Percentiles rank a stretch among this genome's conserved stretches.
Conservation (phyloP, 2,888 invertebrate genomes). For the Archaeoteleia sp. region DNA sequence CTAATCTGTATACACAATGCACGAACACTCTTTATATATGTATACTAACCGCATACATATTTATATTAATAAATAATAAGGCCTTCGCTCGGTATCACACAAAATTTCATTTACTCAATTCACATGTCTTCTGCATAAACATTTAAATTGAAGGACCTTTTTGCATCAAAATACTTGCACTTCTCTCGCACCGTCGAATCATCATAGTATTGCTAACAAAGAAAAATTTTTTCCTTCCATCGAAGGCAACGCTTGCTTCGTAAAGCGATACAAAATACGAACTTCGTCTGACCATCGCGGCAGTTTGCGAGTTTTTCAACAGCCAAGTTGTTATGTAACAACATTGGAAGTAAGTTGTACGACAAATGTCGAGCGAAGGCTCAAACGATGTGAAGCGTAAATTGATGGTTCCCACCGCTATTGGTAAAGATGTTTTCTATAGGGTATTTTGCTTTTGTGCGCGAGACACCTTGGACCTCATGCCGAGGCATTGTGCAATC, state of each 20-base stretch:
- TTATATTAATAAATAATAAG: too few species aligned
- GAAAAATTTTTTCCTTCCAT: conserved; percentile 2
- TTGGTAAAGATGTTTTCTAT: conserved; percentile 59
- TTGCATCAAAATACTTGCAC: too few species aligned
- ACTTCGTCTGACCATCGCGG: conserved; percentile 47
- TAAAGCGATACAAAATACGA: conserved; percentile 25
- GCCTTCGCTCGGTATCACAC: too few species aligned
- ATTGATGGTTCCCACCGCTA: conserved; percentile 61
- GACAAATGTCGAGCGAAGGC: conserved; percentile 72
- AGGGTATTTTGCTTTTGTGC: conserved; percentile 56
- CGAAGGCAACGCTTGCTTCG: conserved; percentile 9
- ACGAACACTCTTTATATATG: too few species aligned
- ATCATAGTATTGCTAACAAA: conserved; percentile 10
- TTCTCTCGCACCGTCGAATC: conserved; percentile 21
- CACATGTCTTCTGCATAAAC: too few species aligned
- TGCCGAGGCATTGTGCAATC: conserved; percentile 70
- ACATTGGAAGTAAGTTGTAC: conserved; percentile 71
- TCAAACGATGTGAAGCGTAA: conserved; percentile 74
- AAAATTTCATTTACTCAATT: too few species aligned
- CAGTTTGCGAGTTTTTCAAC: conserved; percentile 36
- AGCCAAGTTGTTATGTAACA: conserved; percentile 70
- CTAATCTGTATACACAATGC: too few species aligned
- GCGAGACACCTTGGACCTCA: conserved; percentile 72
- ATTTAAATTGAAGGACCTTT: too few species aligned
- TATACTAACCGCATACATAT: too few species aligned